Evolutionary conservation across 2,888 invertebrate genomes (phyloP).

Genomic region (Zhuqinia jingwanae): DNA sequence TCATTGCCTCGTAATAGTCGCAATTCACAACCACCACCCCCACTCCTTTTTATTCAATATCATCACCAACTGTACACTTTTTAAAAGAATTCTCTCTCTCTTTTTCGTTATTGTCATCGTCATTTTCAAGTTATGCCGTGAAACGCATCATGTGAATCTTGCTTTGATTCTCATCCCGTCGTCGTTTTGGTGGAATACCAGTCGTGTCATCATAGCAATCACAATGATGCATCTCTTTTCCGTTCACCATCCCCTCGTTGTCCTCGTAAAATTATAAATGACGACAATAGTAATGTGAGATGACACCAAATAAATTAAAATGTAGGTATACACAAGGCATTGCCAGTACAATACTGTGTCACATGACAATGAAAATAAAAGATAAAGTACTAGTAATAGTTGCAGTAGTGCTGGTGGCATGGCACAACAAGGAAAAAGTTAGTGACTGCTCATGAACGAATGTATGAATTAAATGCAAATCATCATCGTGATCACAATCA

Average conservation of each 20-base stretch:
- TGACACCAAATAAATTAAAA: slow-evolving; percentile 34
- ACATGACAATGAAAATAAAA: too few relatives aligned
- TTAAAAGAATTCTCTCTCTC: background rate
- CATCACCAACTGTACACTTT: too few relatives aligned
- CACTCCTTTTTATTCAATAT: too few relatives aligned
- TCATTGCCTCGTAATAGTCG: too few relatives aligned
- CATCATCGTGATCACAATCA: background rate
- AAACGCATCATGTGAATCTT: slow-evolving; percentile 15
- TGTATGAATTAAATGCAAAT: slow-evolving; percentile 10
- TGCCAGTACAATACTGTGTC: background rate
- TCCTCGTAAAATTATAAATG: slow-evolving; percentile 4
- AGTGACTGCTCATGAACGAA: background rate
- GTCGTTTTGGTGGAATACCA: too few relatives aligned
- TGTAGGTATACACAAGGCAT: slow-evolving; percentile 10
- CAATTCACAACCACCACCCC: too few relatives aligned
- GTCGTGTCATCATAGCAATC: background rate
- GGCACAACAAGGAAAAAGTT: slow-evolving; percentile 27
- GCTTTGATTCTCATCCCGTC: background rate
- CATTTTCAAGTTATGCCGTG: slow-evolving; percentile 29
- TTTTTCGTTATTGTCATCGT: background rate
- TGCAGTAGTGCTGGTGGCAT: background rate
- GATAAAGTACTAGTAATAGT: background rate
- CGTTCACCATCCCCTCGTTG: background rate
- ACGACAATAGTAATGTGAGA: slow-evolving; percentile 26
- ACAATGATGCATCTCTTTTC: background rate